Conservation (phyloP, 2,113 vertebrate species). For the Indicator indicator region DNA sequence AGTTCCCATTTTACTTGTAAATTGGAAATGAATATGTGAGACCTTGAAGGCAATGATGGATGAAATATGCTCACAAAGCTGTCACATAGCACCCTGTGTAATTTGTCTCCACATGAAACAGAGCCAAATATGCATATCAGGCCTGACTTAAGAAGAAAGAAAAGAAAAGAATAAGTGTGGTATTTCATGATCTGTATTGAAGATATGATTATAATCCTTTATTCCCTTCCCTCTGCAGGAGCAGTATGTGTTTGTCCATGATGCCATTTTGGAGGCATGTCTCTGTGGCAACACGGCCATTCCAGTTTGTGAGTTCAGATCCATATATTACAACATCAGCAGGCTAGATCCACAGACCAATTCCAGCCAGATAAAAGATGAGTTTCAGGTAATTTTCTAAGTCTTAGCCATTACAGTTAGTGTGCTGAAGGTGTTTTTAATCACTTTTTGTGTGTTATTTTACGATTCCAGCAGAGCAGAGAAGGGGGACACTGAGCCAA, state of each 20-base stretch:
- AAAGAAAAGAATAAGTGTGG: not conserved
- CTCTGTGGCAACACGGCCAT: constrained; percentile 97
- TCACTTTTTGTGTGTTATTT: not conserved
- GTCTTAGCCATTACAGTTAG: not conserved
- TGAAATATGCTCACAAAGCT: constrained; percentile 34
- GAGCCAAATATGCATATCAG: constrained; percentile 21
- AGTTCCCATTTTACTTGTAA: constrained; percentile 2
- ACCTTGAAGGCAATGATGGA: not conserved
- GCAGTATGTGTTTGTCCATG: constrained; percentile 97
- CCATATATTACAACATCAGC: constrained; percentile 98
- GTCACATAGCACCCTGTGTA: constrained; percentile 14
- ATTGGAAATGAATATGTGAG: not conserved
- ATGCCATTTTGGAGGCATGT: constrained; percentile 97
- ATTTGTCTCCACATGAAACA: constrained; percentile 22
- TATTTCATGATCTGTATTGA: not conserved
- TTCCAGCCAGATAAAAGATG: constrained; percentile 98
- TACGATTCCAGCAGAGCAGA: not conserved
- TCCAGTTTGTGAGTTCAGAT: constrained; percentile 96
- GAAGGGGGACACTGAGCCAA: not conserved
- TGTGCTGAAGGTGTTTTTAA: not conserved
- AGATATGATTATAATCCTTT: not conserved
- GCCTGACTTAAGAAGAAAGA: not conserved
- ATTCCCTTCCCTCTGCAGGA: constrained; percentile 78
- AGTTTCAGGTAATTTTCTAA: constrained; percentile 88
- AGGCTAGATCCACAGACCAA: constrained; percentile 96